These are phyloP conservation scores for Alviniconcha strummeri DNA, from an alignment of 2,888 invertebrate species.

Conservation along the genomic window DNA sequence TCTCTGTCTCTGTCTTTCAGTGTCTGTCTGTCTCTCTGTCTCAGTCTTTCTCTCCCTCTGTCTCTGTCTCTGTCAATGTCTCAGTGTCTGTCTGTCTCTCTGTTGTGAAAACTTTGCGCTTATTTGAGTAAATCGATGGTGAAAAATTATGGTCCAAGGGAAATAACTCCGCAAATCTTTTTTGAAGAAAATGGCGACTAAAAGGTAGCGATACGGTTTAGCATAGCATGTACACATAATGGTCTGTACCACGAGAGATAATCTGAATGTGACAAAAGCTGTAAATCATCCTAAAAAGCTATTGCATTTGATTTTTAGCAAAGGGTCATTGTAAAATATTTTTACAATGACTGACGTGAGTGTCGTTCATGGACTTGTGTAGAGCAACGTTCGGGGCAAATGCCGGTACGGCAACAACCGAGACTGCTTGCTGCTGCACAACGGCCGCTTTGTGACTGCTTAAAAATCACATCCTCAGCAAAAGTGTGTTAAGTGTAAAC, in stretches of 20 bases:
- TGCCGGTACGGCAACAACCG: too few relatives aligned
- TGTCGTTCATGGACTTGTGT: background rate
- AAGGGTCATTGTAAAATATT: background rate
- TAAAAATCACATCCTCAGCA: too few relatives aligned
- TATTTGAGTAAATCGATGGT: conserved; percentile 5
- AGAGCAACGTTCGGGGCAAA: too few relatives aligned
- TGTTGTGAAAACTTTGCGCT: too few relatives aligned
- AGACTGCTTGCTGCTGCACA: too few relatives aligned
- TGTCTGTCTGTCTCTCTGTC: background rate
- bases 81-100: background rate
- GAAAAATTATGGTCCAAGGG: background rate
- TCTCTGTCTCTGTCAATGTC: background rate
- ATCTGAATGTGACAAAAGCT: background rate
- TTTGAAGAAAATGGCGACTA: background rate
- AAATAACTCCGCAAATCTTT: background rate
- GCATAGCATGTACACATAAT: background rate
- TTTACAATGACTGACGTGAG: background rate
- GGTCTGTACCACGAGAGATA: background rate
- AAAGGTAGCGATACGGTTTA: background rate
- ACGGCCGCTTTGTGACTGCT: too few relatives aligned
- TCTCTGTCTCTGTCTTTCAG: background rate
- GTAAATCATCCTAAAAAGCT: background rate
- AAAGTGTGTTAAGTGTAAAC: too few relatives aligned
- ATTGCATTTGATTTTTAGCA: background rate
- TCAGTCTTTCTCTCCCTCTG: background rate